Conservation (phyloP, 1,140 invertebrate genomes). For the Lasioglossum baleicum region DNA sequence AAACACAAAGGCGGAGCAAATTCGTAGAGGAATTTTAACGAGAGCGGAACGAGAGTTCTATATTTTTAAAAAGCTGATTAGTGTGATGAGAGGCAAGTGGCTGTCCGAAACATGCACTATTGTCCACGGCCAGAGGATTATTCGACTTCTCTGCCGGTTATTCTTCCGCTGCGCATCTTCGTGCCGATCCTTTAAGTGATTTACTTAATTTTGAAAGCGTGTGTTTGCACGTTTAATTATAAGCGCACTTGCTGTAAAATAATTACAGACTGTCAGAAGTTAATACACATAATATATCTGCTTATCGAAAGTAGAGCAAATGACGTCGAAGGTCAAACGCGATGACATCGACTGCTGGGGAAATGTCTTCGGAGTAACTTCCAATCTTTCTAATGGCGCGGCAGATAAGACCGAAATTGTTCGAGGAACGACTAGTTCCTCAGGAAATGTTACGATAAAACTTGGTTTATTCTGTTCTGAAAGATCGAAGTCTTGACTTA, state of each 20-base stretch:
- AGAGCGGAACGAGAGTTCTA: background rate
- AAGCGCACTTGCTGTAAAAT: too few species aligned
- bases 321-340: conserved; percentile 12
- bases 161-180: too few species aligned
- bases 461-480: too few species aligned
- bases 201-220: too few species aligned
- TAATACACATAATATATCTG: background rate
- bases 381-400: conserved; percentile 39
- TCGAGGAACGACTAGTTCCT: background rate
- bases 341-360: background rate
- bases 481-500: too few species aligned
- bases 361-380: conserved; percentile 23
- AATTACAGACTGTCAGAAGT: background rate
- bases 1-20: background rate
- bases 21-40: background rate
- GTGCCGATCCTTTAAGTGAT: too few species aligned
- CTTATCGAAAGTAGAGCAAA: conserved; percentile 44
- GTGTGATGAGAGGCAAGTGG: background rate
- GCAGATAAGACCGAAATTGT: conserved; percentile 57
- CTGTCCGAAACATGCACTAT: background rate
- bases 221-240: too few species aligned
- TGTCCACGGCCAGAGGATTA: too few species aligned
- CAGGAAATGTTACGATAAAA: conserved; percentile 29
- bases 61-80: background rate
- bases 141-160: too few species aligned